Percentiles rank a stretch among this genome's conserved stretches.
phyloP scores from a whole-genome alignment of 2,888 invertebrate species.

The Stenichneumon culpator region DNA sequence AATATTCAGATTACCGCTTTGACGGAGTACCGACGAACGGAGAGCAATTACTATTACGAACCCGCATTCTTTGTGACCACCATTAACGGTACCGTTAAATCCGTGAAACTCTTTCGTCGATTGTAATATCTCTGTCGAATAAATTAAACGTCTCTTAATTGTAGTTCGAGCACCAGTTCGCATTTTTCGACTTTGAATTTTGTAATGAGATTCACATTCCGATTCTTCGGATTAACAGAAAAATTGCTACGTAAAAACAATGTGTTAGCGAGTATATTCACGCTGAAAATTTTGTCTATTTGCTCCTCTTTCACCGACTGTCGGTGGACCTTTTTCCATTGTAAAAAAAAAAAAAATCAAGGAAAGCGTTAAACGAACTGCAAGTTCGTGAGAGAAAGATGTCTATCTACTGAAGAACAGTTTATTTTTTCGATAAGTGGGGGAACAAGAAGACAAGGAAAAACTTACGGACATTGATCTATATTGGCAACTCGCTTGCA shows the following conservation, averaged over 20 bases:
- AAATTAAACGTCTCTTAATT: not conserved
- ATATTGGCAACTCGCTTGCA: not conserved
- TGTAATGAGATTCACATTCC: not conserved
- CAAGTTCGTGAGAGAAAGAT: not conserved
- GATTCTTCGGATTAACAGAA: not conserved
- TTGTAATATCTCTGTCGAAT: not conserved
- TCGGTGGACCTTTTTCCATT: too few species aligned
- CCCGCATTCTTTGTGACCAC: not conserved
- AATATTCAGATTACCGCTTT: conserved; percentile 19
- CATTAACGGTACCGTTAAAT: not conserved
- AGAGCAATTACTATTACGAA: conserved; percentile 37
- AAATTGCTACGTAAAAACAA: not conserved
- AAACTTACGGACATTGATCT: not conserved
- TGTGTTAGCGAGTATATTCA: not conserved
- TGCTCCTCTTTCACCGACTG: too few species aligned
- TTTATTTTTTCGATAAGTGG: not conserved
- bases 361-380: too few species aligned
- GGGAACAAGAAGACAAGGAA: not conserved
- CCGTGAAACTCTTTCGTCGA: not conserved
- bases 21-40: conserved; percentile 17
- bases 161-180: not conserved
- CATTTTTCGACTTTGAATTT: not conserved
- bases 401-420: not conserved
- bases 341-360: too few species aligned
- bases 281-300: not conserved